Conservation (phyloP, 2,888 invertebrate species). For the Spisula solida region DNA sequence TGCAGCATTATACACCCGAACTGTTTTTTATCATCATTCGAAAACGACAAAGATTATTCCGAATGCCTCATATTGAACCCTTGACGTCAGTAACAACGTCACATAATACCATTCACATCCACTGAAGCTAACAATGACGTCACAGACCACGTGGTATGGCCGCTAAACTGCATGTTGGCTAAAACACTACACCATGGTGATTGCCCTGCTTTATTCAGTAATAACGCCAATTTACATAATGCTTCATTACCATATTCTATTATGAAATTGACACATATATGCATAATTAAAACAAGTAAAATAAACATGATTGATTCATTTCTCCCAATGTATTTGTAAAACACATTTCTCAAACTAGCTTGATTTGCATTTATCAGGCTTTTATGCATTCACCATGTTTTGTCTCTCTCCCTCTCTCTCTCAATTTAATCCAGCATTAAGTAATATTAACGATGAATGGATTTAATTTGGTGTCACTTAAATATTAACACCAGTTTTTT, state of each 20-base stretch:
- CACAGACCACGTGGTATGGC: too few relatives aligned
- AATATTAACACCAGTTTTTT: not conserved
- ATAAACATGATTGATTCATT: not conserved
- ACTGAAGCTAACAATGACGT: too few relatives aligned
- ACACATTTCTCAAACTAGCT: not conserved
- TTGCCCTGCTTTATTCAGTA: too few relatives aligned
- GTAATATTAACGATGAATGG: conserved; percentile 7
- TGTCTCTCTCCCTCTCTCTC: not conserved
- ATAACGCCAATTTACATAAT: conserved; percentile 1
- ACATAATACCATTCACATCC: too few relatives aligned
- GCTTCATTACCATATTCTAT: not conserved
- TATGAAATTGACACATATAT: not conserved
- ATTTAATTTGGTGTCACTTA: not conserved
- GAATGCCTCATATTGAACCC: too few relatives aligned
- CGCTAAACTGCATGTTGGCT: too few relatives aligned
- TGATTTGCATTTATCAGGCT: conserved; percentile 5
- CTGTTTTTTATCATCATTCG: too few relatives aligned
- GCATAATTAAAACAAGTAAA: conserved; percentile 14
- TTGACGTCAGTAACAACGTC: too few relatives aligned
- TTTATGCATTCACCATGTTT: not conserved
- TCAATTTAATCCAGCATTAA: conserved; percentile 6
- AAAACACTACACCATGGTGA: too few relatives aligned
- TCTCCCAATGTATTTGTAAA: not conserved
- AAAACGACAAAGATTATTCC: too few relatives aligned
- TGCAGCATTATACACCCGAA: too few relatives aligned